phyloP scores from a whole-genome alignment of 2,113 vertebrate genomes.

The Perca fluviatilis region DNA sequence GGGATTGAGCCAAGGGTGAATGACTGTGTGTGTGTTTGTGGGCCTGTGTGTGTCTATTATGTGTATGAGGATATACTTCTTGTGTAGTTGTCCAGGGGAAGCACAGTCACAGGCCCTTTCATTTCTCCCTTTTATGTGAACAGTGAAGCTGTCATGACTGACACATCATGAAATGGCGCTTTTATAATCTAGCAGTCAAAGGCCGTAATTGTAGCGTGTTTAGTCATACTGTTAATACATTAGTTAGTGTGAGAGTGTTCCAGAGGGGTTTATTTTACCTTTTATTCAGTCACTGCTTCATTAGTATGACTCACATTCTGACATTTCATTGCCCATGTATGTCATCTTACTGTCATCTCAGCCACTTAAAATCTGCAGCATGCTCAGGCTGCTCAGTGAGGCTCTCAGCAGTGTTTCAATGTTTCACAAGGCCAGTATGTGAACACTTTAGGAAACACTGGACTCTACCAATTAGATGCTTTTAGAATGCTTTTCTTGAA shows the following conservation, averaged over 20 bases:
- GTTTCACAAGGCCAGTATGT: constrained; percentile 4
- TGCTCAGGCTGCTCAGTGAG: constrained; percentile 12
- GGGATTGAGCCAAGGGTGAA: constrained; percentile 50
- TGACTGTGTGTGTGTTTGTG: constrained; percentile 21
- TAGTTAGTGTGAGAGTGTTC: constrained; percentile 49
- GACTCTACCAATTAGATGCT: constrained; percentile 15
- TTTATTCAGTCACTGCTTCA: constrained; percentile 48
- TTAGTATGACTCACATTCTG: constrained; percentile 66
- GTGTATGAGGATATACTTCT: constrained; percentile 29
- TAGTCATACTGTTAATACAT: constrained; percentile 56
- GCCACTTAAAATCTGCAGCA: constrained; percentile 39
- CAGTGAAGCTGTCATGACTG: constrained; percentile 41
- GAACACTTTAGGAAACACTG: constrained; percentile 17
- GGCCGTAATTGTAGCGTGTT: constrained; percentile 47
- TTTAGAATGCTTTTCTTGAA: not conserved
- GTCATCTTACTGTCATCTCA: constrained; percentile 57
- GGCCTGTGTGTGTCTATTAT: constrained; percentile 2
- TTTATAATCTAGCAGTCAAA: constrained; percentile 53
- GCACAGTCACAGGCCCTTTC: constrained; percentile 46
- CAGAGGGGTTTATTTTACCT: constrained; percentile 45
- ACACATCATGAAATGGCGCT: constrained; percentile 55
- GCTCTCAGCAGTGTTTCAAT: not conserved
- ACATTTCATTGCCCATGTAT: constrained; percentile 49
- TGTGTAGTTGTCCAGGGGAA: constrained; percentile 34
- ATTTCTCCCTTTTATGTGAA: constrained; percentile 57